A percentile compares a stretch with the other conserved stretches of the same genome.
These are phyloP conservation scores for Pampus argenteus DNA, from an alignment of 2,797 vertebrate species.

Conservation along the genomic window DNA sequence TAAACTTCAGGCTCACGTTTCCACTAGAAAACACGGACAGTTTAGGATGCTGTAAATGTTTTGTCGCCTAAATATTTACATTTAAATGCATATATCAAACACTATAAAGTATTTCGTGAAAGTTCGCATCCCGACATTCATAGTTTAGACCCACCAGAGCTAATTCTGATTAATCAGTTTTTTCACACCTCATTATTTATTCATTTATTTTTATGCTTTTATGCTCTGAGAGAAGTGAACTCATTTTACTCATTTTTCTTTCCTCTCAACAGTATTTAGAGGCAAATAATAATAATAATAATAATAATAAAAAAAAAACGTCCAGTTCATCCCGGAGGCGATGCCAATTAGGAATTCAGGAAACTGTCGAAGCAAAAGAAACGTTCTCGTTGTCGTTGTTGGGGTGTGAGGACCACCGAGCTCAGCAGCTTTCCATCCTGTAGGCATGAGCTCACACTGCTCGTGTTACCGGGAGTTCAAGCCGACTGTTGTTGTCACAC, in stretches of 20 bases:
- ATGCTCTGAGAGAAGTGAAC: slow-evolving; percentile 20
- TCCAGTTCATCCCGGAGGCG: slow-evolving; percentile 27
- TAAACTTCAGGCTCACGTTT: no score
- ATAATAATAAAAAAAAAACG: no score
- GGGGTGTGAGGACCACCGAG: slow-evolving; percentile 20
- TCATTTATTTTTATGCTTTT: slow-evolving; percentile 31
- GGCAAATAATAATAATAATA: no score
- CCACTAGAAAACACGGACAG: no score
- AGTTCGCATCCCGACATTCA: slow-evolving; percentile 5
- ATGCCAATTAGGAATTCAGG: slow-evolving; percentile 34
- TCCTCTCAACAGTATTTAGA: no score
- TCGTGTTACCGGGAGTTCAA: slow-evolving; percentile 20
- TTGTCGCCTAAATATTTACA: no score
- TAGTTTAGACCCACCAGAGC: slow-evolving; percentile 17
- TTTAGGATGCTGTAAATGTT: no score
- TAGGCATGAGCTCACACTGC: slow-evolving; percentile 18
- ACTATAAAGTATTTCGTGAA: no score
- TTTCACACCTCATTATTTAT: slow-evolving; percentile 54
- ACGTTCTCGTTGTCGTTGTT: background rate
- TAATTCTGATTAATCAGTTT: slow-evolving; percentile 51
- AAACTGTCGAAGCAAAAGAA: slow-evolving; percentile 20
- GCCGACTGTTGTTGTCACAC: slow-evolving; percentile 5
- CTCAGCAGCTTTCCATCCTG: slow-evolving; percentile 31
- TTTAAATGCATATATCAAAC: no score
- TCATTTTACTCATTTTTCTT: background rate